Evolutionary conservation across 2,113 vertebrate genomes (phyloP).

Genomic region (Arizona elegans): DNA sequence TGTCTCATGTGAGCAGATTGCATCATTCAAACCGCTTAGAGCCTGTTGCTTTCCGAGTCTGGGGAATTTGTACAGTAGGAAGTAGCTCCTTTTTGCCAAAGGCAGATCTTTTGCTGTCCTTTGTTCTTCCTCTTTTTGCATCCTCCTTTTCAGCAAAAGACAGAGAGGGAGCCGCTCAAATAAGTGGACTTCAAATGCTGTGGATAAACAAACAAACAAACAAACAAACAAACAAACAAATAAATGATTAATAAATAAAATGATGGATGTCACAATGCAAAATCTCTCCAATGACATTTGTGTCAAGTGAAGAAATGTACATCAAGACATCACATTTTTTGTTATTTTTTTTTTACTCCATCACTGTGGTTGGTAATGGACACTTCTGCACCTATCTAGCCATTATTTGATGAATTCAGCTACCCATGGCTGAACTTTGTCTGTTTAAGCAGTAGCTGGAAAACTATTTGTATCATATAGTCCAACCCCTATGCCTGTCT

Average conservation of each 20-base stretch:
- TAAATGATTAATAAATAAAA: background rate
- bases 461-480: background rate
- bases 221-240: background rate
- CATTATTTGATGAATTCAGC: background rate
- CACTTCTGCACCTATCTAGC: background rate
- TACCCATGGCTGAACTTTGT: background rate
- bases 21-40: background rate
- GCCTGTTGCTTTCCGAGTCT: background rate
- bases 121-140: background rate
- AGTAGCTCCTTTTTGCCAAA: background rate
- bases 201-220: background rate
- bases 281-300: background rate
- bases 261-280: background rate
- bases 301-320: background rate
- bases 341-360: background rate
- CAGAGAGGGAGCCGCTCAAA: background rate
- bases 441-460: background rate
- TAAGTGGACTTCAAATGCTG: background rate
- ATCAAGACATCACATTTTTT: background rate
- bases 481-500: background rate
- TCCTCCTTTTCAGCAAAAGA: background rate
- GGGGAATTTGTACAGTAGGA: background rate
- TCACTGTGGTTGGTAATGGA: too few relatives aligned
- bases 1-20: conserved; percentile 12
- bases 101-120: background rate